Conservation (phyloP, 2,113 vertebrate genomes). For the Peromyscus polionotus region DNA sequence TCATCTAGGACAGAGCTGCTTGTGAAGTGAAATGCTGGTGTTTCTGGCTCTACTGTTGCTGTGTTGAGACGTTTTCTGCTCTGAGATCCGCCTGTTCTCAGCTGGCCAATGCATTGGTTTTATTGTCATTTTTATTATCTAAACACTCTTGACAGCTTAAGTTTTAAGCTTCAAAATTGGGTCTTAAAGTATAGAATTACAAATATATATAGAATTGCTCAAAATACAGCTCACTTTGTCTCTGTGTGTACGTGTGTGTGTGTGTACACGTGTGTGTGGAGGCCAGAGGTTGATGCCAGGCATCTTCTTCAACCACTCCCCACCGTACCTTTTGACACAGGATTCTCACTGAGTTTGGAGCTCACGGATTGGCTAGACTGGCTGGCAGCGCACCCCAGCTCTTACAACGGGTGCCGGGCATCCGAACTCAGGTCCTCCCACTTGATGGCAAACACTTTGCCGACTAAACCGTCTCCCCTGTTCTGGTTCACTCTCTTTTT, state of each 20-base stretch:
- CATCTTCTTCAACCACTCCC: background rate
- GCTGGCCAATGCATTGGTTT: background rate
- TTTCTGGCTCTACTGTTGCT: background rate
- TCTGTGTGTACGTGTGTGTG: background rate
- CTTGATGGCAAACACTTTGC: background rate
- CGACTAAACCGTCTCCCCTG: background rate
- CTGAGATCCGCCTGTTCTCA: constrained; percentile 6
- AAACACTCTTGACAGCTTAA: constrained; percentile 41
- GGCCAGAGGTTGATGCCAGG: background rate
- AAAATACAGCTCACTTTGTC: background rate
- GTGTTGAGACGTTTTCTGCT: background rate
- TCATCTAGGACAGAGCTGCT: background rate
- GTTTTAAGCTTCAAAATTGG: background rate
- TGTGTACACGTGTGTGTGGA: background rate
- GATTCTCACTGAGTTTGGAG: background rate
- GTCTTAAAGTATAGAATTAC: background rate
- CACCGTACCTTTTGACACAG: background rate
- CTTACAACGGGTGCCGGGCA: background rate
- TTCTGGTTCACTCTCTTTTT: background rate
- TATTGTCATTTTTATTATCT: background rate
- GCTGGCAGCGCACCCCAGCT: background rate
- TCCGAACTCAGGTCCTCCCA: background rate
- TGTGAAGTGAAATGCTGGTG: background rate
- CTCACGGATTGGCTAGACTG: background rate
- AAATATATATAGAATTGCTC: background rate